phyloP scores from a whole-genome alignment of 2,888 invertebrate species.

The Pristionchus arcanus region DNA sequence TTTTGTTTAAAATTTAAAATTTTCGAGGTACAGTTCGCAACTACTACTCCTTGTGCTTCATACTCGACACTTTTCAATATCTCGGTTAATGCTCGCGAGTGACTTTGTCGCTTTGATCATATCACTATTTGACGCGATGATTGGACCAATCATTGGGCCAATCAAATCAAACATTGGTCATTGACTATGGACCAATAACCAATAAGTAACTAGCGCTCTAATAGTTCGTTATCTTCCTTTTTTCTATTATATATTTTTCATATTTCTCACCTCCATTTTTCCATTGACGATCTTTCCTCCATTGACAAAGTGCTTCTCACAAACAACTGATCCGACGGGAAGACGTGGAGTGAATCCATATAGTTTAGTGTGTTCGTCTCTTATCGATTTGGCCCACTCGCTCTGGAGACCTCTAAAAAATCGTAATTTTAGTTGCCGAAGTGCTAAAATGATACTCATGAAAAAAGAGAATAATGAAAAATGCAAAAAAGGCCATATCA shows the following conservation, averaged over 20 bases:
- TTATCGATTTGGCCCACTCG: neutral
- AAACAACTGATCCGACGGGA: neutral
- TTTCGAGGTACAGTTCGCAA: neutral
- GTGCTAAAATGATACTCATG: neutral
- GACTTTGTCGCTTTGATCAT: too few relatives aligned
- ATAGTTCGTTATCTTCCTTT: neutral
- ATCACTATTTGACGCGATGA: too few relatives aligned
- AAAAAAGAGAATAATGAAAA: neutral
- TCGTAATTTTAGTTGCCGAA: neutral
- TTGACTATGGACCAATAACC: too few relatives aligned
- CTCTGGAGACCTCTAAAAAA: neutral
- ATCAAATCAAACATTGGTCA: too few relatives aligned
- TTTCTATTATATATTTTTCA: too few relatives aligned
- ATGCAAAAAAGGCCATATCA: too few relatives aligned
- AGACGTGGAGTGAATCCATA: neutral
- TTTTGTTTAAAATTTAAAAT: neutral
- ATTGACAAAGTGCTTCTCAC: constrained; percentile 5
- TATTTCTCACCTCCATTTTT: neutral
- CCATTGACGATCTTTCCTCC: neutral
- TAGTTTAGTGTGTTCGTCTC: neutral
- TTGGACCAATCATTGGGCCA: too few relatives aligned
- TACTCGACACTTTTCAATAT: too few relatives aligned
- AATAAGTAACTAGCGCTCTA: too few relatives aligned
- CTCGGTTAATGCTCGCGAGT: too few relatives aligned
- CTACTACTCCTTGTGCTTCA: neutral